These are phyloP conservation scores for Chanos chanos DNA, from an alignment of 2,797 vertebrate genomes.

Conservation along the genomic window DNA sequence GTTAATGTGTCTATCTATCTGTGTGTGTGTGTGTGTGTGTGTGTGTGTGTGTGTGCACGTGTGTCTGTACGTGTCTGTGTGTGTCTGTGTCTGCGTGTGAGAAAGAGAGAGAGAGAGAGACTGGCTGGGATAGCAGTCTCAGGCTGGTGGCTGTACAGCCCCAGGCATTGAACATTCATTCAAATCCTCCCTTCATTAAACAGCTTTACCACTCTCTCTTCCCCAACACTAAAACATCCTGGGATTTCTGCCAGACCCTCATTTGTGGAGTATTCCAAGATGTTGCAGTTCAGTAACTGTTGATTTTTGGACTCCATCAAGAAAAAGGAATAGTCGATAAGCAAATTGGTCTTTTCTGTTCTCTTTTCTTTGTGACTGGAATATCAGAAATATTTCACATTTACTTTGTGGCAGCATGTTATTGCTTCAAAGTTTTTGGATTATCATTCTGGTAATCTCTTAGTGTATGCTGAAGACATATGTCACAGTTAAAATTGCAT, in stretches of 20 bases:
- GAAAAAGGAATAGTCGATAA: neutral
- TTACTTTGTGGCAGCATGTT: too few relatives aligned
- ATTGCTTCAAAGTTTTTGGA: too few relatives aligned
- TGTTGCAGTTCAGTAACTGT: neutral
- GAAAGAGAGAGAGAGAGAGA: too few relatives aligned
- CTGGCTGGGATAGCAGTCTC: too few relatives aligned
- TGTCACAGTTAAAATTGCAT: too few relatives aligned
- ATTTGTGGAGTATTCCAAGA: neutral
- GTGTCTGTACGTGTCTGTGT: too few relatives aligned
- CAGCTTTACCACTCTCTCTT: neutral
- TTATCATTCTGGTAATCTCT: too few relatives aligned
- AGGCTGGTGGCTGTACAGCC: slow-evolving; percentile 50
- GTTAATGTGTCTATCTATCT: slow-evolving; percentile 36
- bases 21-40: slow-evolving; percentile 45
- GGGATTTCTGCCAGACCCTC: neutral
- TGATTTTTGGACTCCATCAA: neutral
- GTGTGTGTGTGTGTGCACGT: slow-evolving; percentile 44
- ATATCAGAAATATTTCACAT: too few relatives aligned
- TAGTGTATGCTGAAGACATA: too few relatives aligned
- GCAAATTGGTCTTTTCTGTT: neutral
- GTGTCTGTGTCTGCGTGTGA: too few relatives aligned
- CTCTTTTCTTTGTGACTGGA: too few relatives aligned
- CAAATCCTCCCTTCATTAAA: neutral
- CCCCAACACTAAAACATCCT: neutral
- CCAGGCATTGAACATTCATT: slow-evolving; percentile 33